Evolutionary conservation across 2,888 invertebrate species (phyloP).

Genomic region (Leptinotarsa rubiginosa): DNA sequence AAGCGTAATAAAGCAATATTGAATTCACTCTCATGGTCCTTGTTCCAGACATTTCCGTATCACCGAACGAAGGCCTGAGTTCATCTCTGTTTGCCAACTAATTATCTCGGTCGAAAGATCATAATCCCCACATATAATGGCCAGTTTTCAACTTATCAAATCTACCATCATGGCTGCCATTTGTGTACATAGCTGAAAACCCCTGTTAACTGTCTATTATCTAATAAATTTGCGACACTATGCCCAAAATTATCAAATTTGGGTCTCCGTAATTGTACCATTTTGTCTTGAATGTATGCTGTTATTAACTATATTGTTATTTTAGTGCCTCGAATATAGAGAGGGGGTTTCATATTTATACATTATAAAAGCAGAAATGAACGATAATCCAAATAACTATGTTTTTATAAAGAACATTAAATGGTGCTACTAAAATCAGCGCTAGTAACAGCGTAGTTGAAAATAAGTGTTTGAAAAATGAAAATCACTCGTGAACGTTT

Average conservation of each 20-base stretch:
- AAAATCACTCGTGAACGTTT: too few relatives aligned
- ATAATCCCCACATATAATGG: slow-evolving; percentile 67
- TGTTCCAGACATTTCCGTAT: neutral
- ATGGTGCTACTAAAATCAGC: too few relatives aligned
- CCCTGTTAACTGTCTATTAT: slow-evolving; percentile 58
- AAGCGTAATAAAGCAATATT: neutral
- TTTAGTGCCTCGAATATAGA: slow-evolving; percentile 21
- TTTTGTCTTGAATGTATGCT: slow-evolving; percentile 40
- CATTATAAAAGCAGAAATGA: too few relatives aligned
- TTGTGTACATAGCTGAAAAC: slow-evolving; percentile 60
- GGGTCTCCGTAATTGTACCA: slow-evolving; percentile 44
- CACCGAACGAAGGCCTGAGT: slow-evolving; percentile 9
- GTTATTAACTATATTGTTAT: slow-evolving; percentile 33
- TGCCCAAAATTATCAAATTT: slow-evolving; percentile 51
- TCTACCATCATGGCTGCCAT: slow-evolving; percentile 66
- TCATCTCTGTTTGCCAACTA: slow-evolving; percentile 54
- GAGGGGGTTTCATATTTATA: neutral
- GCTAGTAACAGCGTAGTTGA: too few relatives aligned
- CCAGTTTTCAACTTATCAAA: slow-evolving; percentile 66
- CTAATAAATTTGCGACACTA: slow-evolving; percentile 61
- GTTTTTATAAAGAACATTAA: too few relatives aligned
- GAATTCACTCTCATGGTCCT: neutral
- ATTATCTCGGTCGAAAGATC: slow-evolving; percentile 68
- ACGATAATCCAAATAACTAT: too few relatives aligned
- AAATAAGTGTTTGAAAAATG: too few relatives aligned